Conservation (phyloP, 1,140 invertebrate species). For the Theocolax elegans region DNA sequence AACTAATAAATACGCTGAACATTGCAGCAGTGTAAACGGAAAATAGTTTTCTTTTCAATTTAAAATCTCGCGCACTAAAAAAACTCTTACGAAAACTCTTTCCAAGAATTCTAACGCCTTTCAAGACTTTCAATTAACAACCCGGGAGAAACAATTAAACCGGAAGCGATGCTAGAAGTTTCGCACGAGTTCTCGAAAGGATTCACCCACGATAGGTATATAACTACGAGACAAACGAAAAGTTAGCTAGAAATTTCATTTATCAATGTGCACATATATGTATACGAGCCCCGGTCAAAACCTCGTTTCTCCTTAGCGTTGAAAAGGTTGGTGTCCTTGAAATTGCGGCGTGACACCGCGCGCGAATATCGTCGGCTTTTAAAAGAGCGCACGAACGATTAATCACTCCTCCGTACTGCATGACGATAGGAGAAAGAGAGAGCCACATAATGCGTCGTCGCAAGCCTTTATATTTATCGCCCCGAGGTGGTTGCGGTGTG, state of each 20-base stretch:
- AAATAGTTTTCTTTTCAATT: too few relatives aligned
- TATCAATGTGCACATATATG: neutral
- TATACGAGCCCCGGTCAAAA: neutral
- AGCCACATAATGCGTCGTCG: too few relatives aligned
- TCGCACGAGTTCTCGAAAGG: neutral
- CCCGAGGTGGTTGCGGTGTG: neutral
- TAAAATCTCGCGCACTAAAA: too few relatives aligned
- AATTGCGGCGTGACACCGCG: neutral
- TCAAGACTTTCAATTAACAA: too few relatives aligned
- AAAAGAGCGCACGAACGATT: neutral
- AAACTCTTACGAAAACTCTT: too few relatives aligned
- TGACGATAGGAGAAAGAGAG: neutral
- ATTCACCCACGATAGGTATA: too few relatives aligned
- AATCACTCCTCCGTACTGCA: slow-evolving; percentile 4
- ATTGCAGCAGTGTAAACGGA: too few relatives aligned
- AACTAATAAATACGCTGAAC: too few relatives aligned
- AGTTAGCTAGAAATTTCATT: neutral
- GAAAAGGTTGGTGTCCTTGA: neutral
- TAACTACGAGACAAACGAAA: slow-evolving; percentile 2
- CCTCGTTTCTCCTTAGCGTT: neutral
- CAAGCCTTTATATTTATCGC: neutral
- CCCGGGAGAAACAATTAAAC: too few relatives aligned
- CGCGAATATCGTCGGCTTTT: neutral
- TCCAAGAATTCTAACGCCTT: too few relatives aligned
- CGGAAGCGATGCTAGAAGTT: neutral